Evolutionary conservation across 1,140 invertebrate species (phyloP), one percentile per base, ranked within the genome.

Genomic region (Ceratitis capitata): DNA sequence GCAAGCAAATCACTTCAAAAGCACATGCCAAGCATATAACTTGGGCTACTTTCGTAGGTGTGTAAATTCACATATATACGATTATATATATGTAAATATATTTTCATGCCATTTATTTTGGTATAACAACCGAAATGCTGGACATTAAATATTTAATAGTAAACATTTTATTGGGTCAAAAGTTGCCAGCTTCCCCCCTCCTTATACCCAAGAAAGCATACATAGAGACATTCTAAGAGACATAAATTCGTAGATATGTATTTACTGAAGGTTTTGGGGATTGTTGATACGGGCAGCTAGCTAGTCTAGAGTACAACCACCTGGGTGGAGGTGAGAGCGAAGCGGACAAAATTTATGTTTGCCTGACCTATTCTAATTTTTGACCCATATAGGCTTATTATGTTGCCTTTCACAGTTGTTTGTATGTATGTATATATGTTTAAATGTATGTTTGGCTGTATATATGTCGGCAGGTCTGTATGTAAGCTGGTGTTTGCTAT

Each of bases 331-430:
- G n/a, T 26, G 29, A 16, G 58, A 26, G 58, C 10, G 69, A n/a
- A n/a, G n/a, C 23, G 69, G 19, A 45, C 26, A 16, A 78, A 78
- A 78, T 78, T 78, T 78, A 78, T 78, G 69, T 78, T 78, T 78
- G 69, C 10, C 39, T 78, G 69, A 78, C 69, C 69, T 45, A 78
- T 78, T 78, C 39, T 45, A 78, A 78, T 78, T 78, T 78, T 78
- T 74, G 19, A 35, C 51, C 9, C 51, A 23, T 9, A 56, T 56
- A 23, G n/a, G n/a, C n/a, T n/a, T 14, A 56, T 56, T 56, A n/a
- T n/a, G 58, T 3, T 26, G 58, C 32, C 23, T 32, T 32, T 32
- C 5, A 0, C 23, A 14, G n/a, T 64, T 64, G 29, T 12, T n/a
- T n/a, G n/a, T n/a, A n/a, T n/a, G n/a, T n/a, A n/a, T n/a, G n/a